These are phyloP conservation scores for Oostethus manadensis DNA, from an alignment of 2,113 vertebrate genomes.

Conservation along the genomic window DNA sequence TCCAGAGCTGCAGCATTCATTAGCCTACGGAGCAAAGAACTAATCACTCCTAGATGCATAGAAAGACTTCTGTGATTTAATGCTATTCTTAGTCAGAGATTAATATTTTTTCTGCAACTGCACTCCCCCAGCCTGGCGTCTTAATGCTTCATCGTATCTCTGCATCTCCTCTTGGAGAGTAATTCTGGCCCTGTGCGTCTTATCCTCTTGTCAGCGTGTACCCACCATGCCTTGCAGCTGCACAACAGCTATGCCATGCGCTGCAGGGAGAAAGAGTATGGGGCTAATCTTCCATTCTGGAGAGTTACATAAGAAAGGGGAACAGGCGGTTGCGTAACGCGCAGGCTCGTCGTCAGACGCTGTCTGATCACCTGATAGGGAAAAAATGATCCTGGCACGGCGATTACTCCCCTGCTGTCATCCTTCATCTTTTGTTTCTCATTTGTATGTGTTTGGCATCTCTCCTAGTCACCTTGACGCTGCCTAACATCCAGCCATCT, in stretches of 20 bases:
- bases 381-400: slow-evolving; percentile 2
- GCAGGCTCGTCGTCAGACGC: slow-evolving; percentile 27
- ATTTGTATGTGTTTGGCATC: slow-evolving; percentile 60
- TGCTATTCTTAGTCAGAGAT: slow-evolving; percentile 18
- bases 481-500: slow-evolving; percentile 49
- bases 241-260: slow-evolving; percentile 37
- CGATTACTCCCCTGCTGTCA: slow-evolving; percentile 7
- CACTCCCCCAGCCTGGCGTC: slow-evolving; percentile 8
- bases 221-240: slow-evolving; percentile 16
- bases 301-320: slow-evolving; percentile 52
- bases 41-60: not conserved
- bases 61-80: not conserved
- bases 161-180: slow-evolving; percentile 20
- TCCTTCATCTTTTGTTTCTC: slow-evolving; percentile 26
- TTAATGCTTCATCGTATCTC: slow-evolving; percentile 7
- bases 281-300: slow-evolving; percentile 50
- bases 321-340: slow-evolving; percentile 47
- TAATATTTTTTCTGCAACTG: slow-evolving; percentile 12
- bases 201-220: slow-evolving; percentile 45
- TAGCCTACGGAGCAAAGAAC: slow-evolving; percentile 30
- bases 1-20: slow-evolving; percentile 40
- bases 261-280: slow-evolving; percentile 24
- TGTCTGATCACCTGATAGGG: slow-evolving; percentile 18
- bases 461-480: slow-evolving; percentile 65
- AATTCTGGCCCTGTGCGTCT: slow-evolving; percentile 16